Evolutionary conservation across 2,113 vertebrate genomes (phyloP).

Genomic region (Tympanuchus pallidicinctus): DNA sequence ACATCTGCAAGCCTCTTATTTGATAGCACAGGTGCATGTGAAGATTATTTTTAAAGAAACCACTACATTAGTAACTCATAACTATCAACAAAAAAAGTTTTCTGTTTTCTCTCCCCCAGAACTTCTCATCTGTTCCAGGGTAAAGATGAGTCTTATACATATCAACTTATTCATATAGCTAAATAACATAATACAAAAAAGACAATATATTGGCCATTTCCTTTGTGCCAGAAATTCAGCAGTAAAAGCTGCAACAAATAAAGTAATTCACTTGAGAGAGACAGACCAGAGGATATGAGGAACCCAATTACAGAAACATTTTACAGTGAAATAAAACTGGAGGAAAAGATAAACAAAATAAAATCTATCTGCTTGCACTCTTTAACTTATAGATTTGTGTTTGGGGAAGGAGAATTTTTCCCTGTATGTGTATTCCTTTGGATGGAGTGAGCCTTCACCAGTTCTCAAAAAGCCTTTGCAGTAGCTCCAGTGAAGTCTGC

Average conservation of each 20-base stretch:
- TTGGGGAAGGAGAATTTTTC: not conserved
- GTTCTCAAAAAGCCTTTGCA: not conserved
- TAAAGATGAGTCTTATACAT: not conserved
- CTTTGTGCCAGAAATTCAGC: not conserved
- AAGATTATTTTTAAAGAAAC: not conserved
- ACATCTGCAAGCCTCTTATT: not conserved
- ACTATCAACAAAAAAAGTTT: not conserved
- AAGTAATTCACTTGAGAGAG: not conserved
- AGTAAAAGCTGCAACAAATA: constrained; percentile 1
- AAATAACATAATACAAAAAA: constrained; percentile 10
- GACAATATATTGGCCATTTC: not conserved
- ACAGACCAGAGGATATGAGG: not conserved
- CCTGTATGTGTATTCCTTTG: not conserved
- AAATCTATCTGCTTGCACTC: not conserved
- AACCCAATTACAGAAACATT: not conserved
- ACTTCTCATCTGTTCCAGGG: not conserved
- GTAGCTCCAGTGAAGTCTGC: not conserved
- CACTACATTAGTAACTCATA: not conserved
- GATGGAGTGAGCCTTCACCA: not conserved
- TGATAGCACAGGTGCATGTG: not conserved
- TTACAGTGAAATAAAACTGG: not conserved
- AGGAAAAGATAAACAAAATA: not conserved
- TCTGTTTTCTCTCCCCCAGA: not conserved
- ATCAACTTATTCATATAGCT: constrained; percentile 15
- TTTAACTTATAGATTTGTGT: not conserved